These are phyloP conservation scores for Ooceraea biroi DNA, from an alignment of 1,140 invertebrate genomes.

Conservation along the genomic window DNA sequence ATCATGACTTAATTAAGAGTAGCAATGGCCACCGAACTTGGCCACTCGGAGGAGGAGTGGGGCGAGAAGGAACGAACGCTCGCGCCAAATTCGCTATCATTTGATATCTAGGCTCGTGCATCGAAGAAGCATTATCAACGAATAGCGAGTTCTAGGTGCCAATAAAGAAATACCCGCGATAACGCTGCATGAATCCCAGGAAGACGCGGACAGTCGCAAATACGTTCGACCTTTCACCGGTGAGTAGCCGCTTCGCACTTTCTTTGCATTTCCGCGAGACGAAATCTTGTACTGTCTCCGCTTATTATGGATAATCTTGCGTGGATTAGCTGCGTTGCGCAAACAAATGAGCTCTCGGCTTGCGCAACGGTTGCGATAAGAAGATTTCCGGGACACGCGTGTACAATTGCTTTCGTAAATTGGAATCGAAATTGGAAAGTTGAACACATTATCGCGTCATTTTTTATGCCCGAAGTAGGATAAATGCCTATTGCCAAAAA, in stretches of 20 bases:
- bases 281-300: slow-evolving; percentile 22
- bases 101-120: not conserved
- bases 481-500: too few relatives aligned
- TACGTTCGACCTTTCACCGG: slow-evolving; percentile 41
- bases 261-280: slow-evolving; percentile 23
- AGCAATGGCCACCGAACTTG: slow-evolving; percentile 49
- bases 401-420: slow-evolving; percentile 31
- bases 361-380: slow-evolving; percentile 28
- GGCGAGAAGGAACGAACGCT: slow-evolving; percentile 59
- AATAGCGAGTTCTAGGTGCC: not conserved
- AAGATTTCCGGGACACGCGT: slow-evolving; percentile 21
- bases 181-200: slow-evolving; percentile 25
- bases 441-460: too few relatives aligned
- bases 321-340: slow-evolving; percentile 19
- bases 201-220: slow-evolving; percentile 30
- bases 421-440: too few relatives aligned
- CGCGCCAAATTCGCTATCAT: slow-evolving; percentile 27
- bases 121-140: slow-evolving; percentile 27
- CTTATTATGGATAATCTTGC: slow-evolving; percentile 36
- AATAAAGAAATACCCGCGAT: slow-evolving; percentile 32
- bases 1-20: slow-evolving; percentile 61
- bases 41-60: slow-evolving; percentile 26
- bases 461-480: slow-evolving; percentile 2
- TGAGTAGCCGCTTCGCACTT: slow-evolving; percentile 2
- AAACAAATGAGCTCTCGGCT: slow-evolving; percentile 34